Evolutionary conservation across 2,888 invertebrate species (phyloP), one percentile per base, ranked within the genome.

Genomic region (Strigamia transsilvanica): DNA sequence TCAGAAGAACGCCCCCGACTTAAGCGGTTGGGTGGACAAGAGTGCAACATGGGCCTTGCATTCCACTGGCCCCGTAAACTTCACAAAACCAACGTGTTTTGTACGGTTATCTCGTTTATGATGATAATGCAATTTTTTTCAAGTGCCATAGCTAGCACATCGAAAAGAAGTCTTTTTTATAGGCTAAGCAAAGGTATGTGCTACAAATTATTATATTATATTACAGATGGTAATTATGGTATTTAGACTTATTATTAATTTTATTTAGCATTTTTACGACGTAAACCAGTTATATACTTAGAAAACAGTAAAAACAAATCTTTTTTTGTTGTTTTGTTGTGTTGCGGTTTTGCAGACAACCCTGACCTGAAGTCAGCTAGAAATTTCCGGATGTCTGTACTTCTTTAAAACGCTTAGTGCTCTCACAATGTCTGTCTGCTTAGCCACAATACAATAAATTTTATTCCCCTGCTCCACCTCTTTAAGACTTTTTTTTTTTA

Each of bases 11-110:
- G 73, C 73, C 73, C 73, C 73, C 73, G 73, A 13, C 32, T 73
- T 2, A 73, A 73, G 32, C 73, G 73, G 73, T 73, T 73, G 73
- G 73, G 32, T 32, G 73, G 32, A 73, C 23, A 73, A 10, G 15
- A 73, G n/a, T n/a, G 73, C 73, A 73, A n/a, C 27, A 73, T 73
- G 73, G 73, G 73, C 73, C 32, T 73, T 32, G 27, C 73, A 73
- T 73, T 73, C 73, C 32, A 73, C 73, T 73, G 73, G 73, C 73
- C 73, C 13, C 27, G 13, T 73, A 73, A 73, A 73, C 73, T 73
- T 10, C 73, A 32, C 12, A 73, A 73, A 73, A 32, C 27, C 73
- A 73, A 73, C 32, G 32, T 9, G 13, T 73, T 73, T 15, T 73
- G 27, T 7, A 27, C 32, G 12, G 5, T 73, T 10, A 73, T 32